A percentile compares a stretch with the other conserved stretches of the same genome.
Evolutionary conservation across 2,888 invertebrate species (phyloP).

Genomic region (Nineta flava): DNA sequence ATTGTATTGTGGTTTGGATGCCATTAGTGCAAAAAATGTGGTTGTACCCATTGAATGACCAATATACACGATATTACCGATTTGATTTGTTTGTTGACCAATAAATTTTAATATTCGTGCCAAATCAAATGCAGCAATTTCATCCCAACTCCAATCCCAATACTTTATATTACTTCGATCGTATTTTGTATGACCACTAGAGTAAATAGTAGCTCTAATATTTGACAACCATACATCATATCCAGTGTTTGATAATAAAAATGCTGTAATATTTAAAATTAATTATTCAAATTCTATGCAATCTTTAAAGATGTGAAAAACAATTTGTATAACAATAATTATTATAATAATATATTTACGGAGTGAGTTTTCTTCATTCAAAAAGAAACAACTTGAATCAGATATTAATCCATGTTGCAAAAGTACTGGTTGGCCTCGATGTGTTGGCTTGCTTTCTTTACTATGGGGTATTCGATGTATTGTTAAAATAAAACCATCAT

Average conservation of each 20-base stretch:
- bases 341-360: neutral
- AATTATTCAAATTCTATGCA: no score
- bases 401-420: neutral
- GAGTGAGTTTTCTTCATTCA: neutral
- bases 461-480: neutral
- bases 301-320: no score
- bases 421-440: neutral
- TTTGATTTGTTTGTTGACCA: slow-evolving; percentile 31
- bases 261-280: slow-evolving; percentile 18
- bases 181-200: slow-evolving; percentile 41
- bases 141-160: slow-evolving; percentile 74
- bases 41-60: slow-evolving; percentile 90
- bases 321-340: no score
- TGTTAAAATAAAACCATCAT: neutral
- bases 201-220: slow-evolving; percentile 65
- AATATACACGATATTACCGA: slow-evolving; percentile 47
- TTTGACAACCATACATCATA: slow-evolving; percentile 78
- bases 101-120: slow-evolving; percentile 45
- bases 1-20: slow-evolving; percentile 44
- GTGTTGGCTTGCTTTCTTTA: neutral
- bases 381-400: neutral
- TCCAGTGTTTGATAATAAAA: slow-evolving; percentile 47
- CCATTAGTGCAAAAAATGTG: slow-evolving; percentile 52
- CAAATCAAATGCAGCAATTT: slow-evolving; percentile 73
- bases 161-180: slow-evolving; percentile 39